phyloP scores from a whole-genome alignment of 2,888 invertebrate genomes.

The Holacanthella duospinosa region DNA sequence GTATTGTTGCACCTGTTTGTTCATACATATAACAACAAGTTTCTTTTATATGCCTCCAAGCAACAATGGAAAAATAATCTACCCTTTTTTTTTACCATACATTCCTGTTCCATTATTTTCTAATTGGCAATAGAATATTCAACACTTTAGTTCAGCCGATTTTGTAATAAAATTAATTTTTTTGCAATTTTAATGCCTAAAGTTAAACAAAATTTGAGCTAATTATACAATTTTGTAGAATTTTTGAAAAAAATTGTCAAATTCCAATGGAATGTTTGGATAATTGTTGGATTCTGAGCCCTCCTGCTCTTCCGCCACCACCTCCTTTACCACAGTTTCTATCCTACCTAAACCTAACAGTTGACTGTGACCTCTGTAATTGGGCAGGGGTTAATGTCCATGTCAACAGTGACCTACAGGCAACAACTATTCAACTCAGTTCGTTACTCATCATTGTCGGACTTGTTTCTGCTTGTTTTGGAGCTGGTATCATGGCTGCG shows the following conservation, averaged over 20 bases:
- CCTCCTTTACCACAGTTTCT: background rate
- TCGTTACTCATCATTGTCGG: constrained; percentile 34
- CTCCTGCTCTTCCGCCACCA: background rate
- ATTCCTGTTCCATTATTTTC: too few relatives aligned
- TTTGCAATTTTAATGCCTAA: too few relatives aligned
- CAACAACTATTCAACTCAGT: constrained; percentile 18
- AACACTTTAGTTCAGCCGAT: too few relatives aligned
- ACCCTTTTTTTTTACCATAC: too few relatives aligned
- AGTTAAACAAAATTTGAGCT: too few relatives aligned
- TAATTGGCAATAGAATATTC: too few relatives aligned
- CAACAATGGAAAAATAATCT: background rate
- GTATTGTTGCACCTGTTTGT: too few relatives aligned
- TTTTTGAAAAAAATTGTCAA: too few relatives aligned
- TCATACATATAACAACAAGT: too few relatives aligned
- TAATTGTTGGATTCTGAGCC: background rate
- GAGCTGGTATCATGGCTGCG: constrained; percentile 31
- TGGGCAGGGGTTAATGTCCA: constrained; percentile 17
- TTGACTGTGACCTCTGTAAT: constrained; percentile 32
- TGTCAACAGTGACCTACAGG: background rate
- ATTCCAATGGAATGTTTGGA: background rate
- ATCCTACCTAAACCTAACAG: background rate
- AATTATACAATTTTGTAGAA: too few relatives aligned
- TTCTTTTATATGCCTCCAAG: too few relatives aligned
- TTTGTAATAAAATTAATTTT: too few relatives aligned
- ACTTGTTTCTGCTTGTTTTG: constrained; percentile 30